These are phyloP conservation scores for Epistrophella euchroma DNA, from an alignment of 2,888 invertebrate genomes.

Conservation along the genomic window DNA sequence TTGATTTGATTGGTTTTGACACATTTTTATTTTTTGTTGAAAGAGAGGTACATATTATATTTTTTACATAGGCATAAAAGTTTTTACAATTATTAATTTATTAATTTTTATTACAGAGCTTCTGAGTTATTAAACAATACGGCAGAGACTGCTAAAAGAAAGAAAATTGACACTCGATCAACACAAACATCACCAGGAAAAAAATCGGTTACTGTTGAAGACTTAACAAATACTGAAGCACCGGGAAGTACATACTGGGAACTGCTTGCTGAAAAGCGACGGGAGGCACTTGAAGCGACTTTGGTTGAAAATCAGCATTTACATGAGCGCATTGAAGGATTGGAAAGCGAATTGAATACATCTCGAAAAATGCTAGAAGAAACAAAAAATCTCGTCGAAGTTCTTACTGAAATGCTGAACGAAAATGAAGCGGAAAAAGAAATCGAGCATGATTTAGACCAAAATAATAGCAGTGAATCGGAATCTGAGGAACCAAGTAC, in stretches of 20 bases:
- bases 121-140: constrained; percentile 77
- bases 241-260: constrained; percentile 92
- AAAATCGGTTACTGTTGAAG: constrained; percentile 86
- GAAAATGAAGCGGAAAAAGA: constrained; percentile 85
- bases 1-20: too few relatives aligned
- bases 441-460: constrained; percentile 44
- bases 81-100: not conserved
- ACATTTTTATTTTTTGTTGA: too few relatives aligned
- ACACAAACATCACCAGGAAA: constrained; percentile 83
- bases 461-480: constrained; percentile 34
- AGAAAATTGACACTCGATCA: constrained; percentile 84
- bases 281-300: constrained; percentile 89
- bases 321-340: constrained; percentile 84
- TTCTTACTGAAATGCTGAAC: constrained; percentile 89
- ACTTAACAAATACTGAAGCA: constrained; percentile 88
- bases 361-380: constrained; percentile 90
- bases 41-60: too few relatives aligned
- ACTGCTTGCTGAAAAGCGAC: constrained; percentile 89
- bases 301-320: constrained; percentile 89
- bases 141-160: constrained; percentile 83
- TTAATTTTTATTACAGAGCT: constrained; percentile 78
- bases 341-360: constrained; percentile 87
- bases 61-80: too few relatives aligned
- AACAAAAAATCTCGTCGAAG: constrained; percentile 89
- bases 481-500: constrained; percentile 29